Conservation (phyloP, 2,888 invertebrate genomes). For the Ormia ochracea region DNA sequence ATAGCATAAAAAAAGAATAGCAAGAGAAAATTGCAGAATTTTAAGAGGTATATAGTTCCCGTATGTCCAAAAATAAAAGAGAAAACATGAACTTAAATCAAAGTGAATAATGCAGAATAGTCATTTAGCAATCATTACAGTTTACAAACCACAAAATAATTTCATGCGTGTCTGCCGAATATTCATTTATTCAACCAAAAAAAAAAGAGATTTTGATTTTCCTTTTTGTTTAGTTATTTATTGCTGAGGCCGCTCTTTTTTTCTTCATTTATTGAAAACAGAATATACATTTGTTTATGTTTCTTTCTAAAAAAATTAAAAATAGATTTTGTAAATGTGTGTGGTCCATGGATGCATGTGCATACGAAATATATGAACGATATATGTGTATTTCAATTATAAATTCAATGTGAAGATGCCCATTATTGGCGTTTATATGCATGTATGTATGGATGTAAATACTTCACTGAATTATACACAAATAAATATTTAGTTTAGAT, state of each 20-base stretch:
- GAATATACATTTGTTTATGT: conserved; percentile 57
- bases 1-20: not conserved
- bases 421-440: not conserved
- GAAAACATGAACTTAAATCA: not conserved
- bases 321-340: conserved; percentile 54
- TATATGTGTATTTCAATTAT: no score
- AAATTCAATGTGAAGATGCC: conserved; percentile 3
- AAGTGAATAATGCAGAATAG: conserved; percentile 2
- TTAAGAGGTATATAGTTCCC: no score
- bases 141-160: not conserved
- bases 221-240: conserved; percentile 36
- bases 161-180: conserved; percentile 21
- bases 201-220: conserved; percentile 34
- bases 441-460: no score
- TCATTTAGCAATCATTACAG: not conserved
- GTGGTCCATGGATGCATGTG: conserved; percentile 12
- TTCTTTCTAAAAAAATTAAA: conserved; percentile 55
- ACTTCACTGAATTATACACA: conserved; percentile 21
- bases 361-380: no score
- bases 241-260: conserved; percentile 28
- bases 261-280: conserved; percentile 40
- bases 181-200: conserved; percentile 45
- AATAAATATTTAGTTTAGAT: conserved; percentile 36
- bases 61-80: conserved; percentile 1
- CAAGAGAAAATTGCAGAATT: not conserved